These are phyloP conservation scores for Heteractis magnifica DNA, from an alignment of 92 coral and sea anemone genomes.

Conservation along the genomic window DNA sequence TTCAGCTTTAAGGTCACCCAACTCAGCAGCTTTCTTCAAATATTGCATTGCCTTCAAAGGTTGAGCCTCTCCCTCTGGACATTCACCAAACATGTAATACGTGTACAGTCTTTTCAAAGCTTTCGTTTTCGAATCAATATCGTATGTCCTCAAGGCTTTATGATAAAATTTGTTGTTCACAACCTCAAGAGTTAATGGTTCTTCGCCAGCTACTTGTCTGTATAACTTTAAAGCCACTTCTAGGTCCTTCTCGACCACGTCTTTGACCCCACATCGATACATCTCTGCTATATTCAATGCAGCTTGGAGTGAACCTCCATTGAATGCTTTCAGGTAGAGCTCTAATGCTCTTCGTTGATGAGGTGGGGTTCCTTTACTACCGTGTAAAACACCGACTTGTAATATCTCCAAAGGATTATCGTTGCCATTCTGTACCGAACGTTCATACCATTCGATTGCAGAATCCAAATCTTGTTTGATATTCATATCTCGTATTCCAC, in stretches of 20 bases:
- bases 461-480: slow-evolving; percentile 48
- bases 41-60: slow-evolving; percentile 57
- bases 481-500: slow-evolving; percentile 35
- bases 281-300: slow-evolving; percentile 59
- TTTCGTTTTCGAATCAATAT: background rate
- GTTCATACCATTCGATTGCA: slow-evolving; percentile 65
- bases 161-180: slow-evolving; percentile 18
- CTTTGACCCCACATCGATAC: slow-evolving; percentile 64
- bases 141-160: background rate
- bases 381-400: slow-evolving; percentile 42
- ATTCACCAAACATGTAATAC: slow-evolving; percentile 48
- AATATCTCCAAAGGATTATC: background rate
- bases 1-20: slow-evolving; percentile 43
- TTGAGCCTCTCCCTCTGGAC: slow-evolving; percentile 66
- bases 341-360: slow-evolving; percentile 60
- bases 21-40: slow-evolving; percentile 48
- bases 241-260: slow-evolving; percentile 57
- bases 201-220: slow-evolving; percentile 71
- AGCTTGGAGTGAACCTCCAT: slow-evolving; percentile 38
- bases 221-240: slow-evolving; percentile 71
- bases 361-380: slow-evolving; percentile 27
- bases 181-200: background rate
- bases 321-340: slow-evolving; percentile 53
- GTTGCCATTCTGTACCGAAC: slow-evolving; percentile 35
- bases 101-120: slow-evolving; percentile 38